Base-by-base conservation (phyloP, 2,113 vertebrate species). In the Coturnix japonica region DNA sequence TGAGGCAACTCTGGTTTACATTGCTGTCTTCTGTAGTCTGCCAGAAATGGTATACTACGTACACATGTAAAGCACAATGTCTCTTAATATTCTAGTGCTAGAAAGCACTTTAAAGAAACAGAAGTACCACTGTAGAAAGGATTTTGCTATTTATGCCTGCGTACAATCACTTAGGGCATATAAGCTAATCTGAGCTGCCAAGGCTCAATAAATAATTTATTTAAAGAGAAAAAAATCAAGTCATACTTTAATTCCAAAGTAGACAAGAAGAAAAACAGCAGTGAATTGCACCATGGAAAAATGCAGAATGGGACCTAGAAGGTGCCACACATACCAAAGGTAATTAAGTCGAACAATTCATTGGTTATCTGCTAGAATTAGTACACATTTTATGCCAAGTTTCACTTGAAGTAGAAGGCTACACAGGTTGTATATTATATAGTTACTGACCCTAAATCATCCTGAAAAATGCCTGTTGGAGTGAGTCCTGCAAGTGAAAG, bases 401-500 rank as follows among this genome's bases (percentile, higher is more conserved):
- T 80, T 37, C 18, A 78, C 14, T 6, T n/a, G 54, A 74, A 89
- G 9, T 57, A 85, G 61, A 9, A 51, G 2, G 30, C 20, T 81
- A 71, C 7, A 67, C 7, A 64, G 4, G 2, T 21, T 67, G 28
- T 11, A 43, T 20, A 35, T 66, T 70, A 35, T 83, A 26, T 3
- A 72, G 16, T 65, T 75, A 82, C 97, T 94, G 91, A 99, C 99
- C 99, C 98, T 51, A 99, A 97, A 81, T 99, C 99, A 91, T 99
- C 99, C 65, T 99, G 98, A 96, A 99, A 99, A 91, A 99, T 98
- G 95, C 97, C 98, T 93, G 97, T 98, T 61, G 98, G 97, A 2
- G 98, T 97, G 65, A 99, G 96, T 47, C 97, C 98, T 6, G 93
- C 84, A 83, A 97, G 95, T 17, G 98, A 96, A 78, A 95, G 92